These are phyloP conservation scores for Oncorhynchus nerka DNA, from an alignment of 2,113 vertebrate genomes.

Conservation along the genomic window DNA sequence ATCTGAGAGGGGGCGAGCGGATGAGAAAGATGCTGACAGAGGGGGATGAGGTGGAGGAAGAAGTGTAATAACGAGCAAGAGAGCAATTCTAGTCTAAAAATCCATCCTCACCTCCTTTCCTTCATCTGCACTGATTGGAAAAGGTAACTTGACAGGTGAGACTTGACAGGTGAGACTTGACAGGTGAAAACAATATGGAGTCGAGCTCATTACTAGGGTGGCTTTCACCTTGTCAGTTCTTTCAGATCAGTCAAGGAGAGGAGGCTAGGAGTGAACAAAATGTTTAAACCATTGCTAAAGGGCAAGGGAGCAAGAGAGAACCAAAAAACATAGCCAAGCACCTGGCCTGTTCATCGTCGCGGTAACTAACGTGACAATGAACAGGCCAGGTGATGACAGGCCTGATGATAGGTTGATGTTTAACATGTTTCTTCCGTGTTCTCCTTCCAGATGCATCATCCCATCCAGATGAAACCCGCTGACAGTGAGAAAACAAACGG, in stretches of 20 bases:
- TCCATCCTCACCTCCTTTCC: background rate
- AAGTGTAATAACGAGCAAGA: background rate
- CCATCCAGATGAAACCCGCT: constrained; percentile 98
- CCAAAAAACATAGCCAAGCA: constrained; percentile 16
- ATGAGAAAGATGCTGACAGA: constrained; percentile 13
- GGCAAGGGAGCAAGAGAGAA: constrained; percentile 63
- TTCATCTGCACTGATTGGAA: background rate
- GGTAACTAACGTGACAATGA: background rate
- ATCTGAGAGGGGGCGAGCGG: constrained; percentile 3
- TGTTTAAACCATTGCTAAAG: constrained; percentile 79
- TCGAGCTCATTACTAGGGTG: no score
- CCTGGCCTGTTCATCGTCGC: constrained; percentile 1
- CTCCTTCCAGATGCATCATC: constrained; percentile 91
- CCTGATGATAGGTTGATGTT: background rate
- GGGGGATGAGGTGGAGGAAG: background rate
- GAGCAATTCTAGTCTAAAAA: background rate
- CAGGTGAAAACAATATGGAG: background rate
- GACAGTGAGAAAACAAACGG: constrained; percentile 97
- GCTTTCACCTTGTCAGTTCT: no score
- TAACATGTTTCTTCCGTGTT: constrained; percentile 11
- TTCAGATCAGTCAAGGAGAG: constrained; percentile 71
- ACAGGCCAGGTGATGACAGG: background rate
- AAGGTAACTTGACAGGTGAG: constrained; percentile 36
- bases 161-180: constrained; percentile 40
- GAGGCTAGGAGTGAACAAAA: constrained; percentile 89